Conservation (phyloP, 1,140 invertebrate species). For the Drosophila lacteicornis region DNA sequence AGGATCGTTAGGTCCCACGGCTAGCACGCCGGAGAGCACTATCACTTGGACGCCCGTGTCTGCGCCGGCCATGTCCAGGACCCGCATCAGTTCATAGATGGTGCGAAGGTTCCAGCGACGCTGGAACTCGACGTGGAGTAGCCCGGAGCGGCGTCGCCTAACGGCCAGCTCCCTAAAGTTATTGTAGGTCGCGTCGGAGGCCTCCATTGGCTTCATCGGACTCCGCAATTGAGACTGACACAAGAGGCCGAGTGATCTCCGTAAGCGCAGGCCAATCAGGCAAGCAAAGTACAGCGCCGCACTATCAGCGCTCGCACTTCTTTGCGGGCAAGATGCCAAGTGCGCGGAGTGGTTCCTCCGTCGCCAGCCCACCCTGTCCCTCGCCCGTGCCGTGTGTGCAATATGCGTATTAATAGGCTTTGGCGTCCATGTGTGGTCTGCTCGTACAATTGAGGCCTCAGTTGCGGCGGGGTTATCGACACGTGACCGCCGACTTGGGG, state of each 20-base stretch:
- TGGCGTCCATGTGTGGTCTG: no score
- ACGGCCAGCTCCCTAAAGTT: constrained; percentile 62
- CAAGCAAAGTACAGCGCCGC: constrained; percentile 22
- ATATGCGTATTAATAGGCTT: constrained; percentile 7
- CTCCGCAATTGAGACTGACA: constrained; percentile 20
- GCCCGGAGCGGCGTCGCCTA: constrained; percentile 24
- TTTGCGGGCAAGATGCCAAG: background rate
- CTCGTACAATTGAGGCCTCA: background rate
- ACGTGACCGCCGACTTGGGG: background rate
- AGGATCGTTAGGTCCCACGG: constrained; percentile 88
- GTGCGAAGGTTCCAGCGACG: constrained; percentile 87
- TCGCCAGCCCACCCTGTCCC: background rate
- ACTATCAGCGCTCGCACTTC: constrained; percentile 1
- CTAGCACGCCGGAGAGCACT: constrained; percentile 86
- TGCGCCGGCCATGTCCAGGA: constrained; percentile 50
- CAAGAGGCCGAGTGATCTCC: background rate
- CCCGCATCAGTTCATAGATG: constrained; percentile 65
- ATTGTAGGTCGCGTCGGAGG: constrained; percentile 16
- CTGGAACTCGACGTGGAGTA: constrained; percentile 89
- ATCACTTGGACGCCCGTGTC: constrained; percentile 56
- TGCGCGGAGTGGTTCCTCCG: no score
- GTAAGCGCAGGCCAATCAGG: background rate
- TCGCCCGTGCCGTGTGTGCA: background rate
- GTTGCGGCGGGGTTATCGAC: constrained; percentile 12
- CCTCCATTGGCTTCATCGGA: constrained; percentile 1